phyloP scores from a whole-genome alignment of 2,113 vertebrate species.

The Amphiprion ocellaris region DNA sequence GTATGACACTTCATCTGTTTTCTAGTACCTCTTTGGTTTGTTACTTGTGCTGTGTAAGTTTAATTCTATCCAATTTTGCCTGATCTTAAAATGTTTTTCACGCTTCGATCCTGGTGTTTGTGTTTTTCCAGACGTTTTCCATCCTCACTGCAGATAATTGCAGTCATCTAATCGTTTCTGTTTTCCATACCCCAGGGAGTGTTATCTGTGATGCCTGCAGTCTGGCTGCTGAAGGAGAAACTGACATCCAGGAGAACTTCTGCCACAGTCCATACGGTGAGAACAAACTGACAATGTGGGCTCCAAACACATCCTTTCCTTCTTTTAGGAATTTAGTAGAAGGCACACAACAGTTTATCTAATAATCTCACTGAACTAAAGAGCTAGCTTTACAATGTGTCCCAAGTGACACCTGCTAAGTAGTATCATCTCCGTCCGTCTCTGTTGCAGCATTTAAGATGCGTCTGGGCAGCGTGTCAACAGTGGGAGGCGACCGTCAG shows the following conservation, averaged over 20 bases:
- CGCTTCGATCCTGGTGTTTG: too few species aligned
- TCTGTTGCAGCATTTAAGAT: conserved; percentile 83
- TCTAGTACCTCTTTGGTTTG: too few species aligned
- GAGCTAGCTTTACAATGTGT: conserved; percentile 40
- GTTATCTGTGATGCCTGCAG: conserved; percentile 82
- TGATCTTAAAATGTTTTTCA: too few species aligned
- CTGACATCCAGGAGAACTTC: conserved; percentile 81
- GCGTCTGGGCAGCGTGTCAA: conserved; percentile 78
- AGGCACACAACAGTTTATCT: not conserved
- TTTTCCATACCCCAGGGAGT: conserved; percentile 56
- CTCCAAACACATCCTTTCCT: not conserved
- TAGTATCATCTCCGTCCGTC: conserved; percentile 12
- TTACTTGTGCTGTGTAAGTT: too few species aligned
- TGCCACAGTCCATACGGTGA: conserved; percentile 83
- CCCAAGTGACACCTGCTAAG: conserved; percentile 28
- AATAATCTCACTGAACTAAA: not conserved
- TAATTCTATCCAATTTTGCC: too few species aligned
- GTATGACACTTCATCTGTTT: too few species aligned
- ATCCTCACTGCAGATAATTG: not conserved
- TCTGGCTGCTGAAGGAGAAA: conserved; percentile 75
- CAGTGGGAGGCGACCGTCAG: conserved; percentile 78
- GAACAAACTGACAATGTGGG: conserved; percentile 19
- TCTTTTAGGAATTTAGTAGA: not conserved
- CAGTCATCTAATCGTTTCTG: not conserved
- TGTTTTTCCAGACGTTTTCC: not conserved